These are phyloP conservation scores for Erebia palarica DNA, from an alignment of 2,888 invertebrate species.

Conservation along the genomic window DNA sequence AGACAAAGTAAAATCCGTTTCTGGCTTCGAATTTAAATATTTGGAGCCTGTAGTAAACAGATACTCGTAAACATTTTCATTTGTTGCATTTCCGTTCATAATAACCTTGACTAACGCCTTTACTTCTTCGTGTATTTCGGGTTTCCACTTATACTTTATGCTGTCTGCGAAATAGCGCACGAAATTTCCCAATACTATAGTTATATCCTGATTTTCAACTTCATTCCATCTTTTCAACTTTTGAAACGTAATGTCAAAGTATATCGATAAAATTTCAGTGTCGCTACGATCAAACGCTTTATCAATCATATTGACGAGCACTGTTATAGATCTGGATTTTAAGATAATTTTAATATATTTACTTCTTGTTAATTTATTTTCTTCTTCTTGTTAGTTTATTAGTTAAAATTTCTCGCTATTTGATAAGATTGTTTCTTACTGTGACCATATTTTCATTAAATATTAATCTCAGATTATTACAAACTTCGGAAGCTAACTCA, in stretches of 20 bases:
- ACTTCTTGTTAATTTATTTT: constrained; percentile 42
- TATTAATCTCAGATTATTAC: constrained; percentile 29
- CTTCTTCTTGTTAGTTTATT: constrained; percentile 42
- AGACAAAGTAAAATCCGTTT: background rate
- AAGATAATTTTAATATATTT: constrained; percentile 33
- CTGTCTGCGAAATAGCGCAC: constrained; percentile 42
- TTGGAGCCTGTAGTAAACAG: constrained; percentile 51
- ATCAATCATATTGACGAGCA: constrained; percentile 56
- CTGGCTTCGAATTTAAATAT: constrained; percentile 40
- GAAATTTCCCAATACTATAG: constrained; percentile 40
- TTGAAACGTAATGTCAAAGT: constrained; percentile 43
- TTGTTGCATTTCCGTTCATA: constrained; percentile 40
- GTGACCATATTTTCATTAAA: constrained; percentile 28
- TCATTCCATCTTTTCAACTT: constrained; percentile 44
- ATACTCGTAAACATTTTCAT: constrained; percentile 34
- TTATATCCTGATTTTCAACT: constrained; percentile 37
- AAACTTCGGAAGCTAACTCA: constrained; percentile 40
- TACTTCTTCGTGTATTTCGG: constrained; percentile 47
- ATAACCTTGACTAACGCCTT: constrained; percentile 49
- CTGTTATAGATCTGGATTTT: constrained; percentile 46
- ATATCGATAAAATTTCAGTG: constrained; percentile 44
- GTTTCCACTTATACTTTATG: constrained; percentile 44
- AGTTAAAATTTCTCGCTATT: constrained; percentile 41
- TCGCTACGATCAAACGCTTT: constrained; percentile 45
- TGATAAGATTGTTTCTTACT: constrained; percentile 42